Conservation (phyloP, 92 coral and sea anemone species). For the Phenganax marumi region DNA sequence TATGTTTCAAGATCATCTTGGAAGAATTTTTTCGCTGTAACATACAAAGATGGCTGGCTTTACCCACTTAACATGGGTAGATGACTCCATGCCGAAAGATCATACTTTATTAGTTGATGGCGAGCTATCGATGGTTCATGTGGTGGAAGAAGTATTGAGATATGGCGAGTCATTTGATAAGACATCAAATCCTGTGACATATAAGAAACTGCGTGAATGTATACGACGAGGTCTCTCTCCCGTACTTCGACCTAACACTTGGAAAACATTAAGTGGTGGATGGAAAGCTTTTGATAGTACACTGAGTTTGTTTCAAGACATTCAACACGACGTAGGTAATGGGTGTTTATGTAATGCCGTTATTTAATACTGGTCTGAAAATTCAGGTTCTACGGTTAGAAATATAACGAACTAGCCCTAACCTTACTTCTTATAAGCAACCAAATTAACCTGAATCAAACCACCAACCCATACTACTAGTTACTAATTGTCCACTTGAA, state of each 20-base stretch:
- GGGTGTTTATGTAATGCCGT: background rate
- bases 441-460: too few relatives aligned
- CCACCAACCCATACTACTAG: too few relatives aligned
- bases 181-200: conserved; percentile 1
- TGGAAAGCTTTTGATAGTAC: background rate
- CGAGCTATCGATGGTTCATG: conserved; percentile 15
- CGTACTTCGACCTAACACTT: conserved; percentile 36
- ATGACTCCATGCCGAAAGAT: conserved; percentile 9
- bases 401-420: background rate
- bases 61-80: conserved; percentile 29
- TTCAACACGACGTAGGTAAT: conserved; percentile 27
- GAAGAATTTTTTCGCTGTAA: too few relatives aligned
- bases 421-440: too few relatives aligned
- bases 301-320: conserved; percentile 25
- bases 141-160: conserved; percentile 30
- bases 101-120: background rate
- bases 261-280: conserved; percentile 32
- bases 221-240: conserved; percentile 29
- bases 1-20: too few relatives aligned
- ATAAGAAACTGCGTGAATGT: conserved; percentile 29
- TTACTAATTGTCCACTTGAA: too few relatives aligned
- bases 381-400: background rate
- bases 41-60: conserved; percentile 23
- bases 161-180: conserved; percentile 22
- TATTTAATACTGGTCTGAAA: background rate